These are phyloP conservation scores for Gouania willdenowi DNA, from an alignment of 2,797 vertebrate genomes.

Conservation along the genomic window DNA sequence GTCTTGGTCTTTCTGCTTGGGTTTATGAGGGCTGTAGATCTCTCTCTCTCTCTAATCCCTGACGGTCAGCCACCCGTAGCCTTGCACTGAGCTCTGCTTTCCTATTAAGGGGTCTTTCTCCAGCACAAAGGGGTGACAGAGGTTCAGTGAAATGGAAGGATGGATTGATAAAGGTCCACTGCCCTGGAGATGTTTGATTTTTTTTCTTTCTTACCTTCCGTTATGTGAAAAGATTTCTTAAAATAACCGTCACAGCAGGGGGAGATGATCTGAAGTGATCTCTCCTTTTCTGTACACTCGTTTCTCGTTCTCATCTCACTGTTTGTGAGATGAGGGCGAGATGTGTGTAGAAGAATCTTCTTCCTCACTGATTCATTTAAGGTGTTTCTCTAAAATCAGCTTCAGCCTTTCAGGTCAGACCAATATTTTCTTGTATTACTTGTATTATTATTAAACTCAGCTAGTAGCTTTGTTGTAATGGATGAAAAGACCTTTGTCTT, in stretches of 20 bases:
- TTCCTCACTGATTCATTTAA: too few relatives aligned
- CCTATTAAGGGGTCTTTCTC: slow-evolving; percentile 59
- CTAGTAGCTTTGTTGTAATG: too few relatives aligned
- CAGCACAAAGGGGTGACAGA: slow-evolving; percentile 18
- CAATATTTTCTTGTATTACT: too few relatives aligned
- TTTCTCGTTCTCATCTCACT: neutral
- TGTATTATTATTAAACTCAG: too few relatives aligned
- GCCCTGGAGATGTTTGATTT: neutral
- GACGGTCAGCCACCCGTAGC: slow-evolving; percentile 44
- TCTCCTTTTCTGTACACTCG: slow-evolving; percentile 6
- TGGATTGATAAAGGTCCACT: slow-evolving; percentile 12
- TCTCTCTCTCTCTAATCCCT: slow-evolving; percentile 56
- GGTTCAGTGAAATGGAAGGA: slow-evolving; percentile 10
- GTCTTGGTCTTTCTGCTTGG: too few relatives aligned
- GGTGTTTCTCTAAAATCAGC: too few relatives aligned
- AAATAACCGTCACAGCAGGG: slow-evolving; percentile 19
- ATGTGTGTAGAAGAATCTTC: too few relatives aligned
- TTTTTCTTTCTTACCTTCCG: slow-evolving; percentile 1
- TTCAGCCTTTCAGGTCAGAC: too few relatives aligned
- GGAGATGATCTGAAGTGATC: slow-evolving; percentile 7
- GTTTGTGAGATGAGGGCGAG: too few relatives aligned
- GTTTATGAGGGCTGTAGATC: too few relatives aligned
- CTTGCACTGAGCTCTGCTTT: slow-evolving; percentile 38
- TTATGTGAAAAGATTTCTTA: slow-evolving; percentile 20
- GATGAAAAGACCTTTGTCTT: too few relatives aligned